Evolutionary conservation across 2,113 vertebrate species (phyloP).

Genomic region (Cygnus buccinator): DNA sequence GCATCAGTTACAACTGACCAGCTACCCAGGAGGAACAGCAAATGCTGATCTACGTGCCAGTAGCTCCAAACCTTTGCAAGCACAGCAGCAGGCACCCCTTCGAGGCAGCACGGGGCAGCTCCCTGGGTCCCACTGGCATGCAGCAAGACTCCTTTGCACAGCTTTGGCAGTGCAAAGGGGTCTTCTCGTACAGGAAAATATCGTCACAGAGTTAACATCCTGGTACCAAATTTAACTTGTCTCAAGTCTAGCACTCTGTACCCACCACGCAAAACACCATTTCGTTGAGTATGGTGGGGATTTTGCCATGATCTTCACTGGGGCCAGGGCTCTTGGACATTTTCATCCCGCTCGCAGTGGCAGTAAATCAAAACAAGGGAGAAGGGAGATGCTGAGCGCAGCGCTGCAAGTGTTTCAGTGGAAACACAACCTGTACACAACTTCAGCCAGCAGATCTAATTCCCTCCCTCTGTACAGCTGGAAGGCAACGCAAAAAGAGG

Average conservation of each 20-base stretch:
- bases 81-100: not conserved
- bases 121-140: not conserved
- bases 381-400: not conserved
- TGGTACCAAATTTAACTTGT: not conserved
- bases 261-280: not conserved
- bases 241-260: not conserved
- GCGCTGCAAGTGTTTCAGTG: not conserved
- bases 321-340: not conserved
- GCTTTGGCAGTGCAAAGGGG: not conserved
- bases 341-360: not conserved
- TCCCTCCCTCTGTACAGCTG: not conserved
- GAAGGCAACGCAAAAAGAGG: not conserved
- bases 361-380: not conserved
- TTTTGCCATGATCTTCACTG: not conserved
- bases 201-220: not conserved
- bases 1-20: not conserved
- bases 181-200: not conserved
- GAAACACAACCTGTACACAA: not conserved
- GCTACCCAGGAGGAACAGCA: not conserved
- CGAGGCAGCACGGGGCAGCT: not conserved
- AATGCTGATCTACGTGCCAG: not conserved
- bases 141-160: not conserved
- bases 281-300: not conserved
- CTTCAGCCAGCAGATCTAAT: not conserved
- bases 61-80: not conserved